Evolutionary conservation across 2,888 invertebrate species (phyloP).

Genomic region (Acronicta psi): DNA sequence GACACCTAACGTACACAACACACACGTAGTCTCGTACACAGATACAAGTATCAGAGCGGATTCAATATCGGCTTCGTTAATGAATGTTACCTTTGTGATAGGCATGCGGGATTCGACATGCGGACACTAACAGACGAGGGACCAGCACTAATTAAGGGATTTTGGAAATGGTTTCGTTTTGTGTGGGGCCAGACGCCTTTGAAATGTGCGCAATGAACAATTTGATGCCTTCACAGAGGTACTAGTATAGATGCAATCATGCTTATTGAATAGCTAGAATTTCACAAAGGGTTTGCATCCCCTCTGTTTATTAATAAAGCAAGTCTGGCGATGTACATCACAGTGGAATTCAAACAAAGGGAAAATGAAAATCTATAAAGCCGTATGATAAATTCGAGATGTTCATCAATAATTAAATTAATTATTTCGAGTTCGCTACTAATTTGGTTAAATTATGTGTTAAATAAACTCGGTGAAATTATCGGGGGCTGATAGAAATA

Average conservation of each 20-base stretch:
- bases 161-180: constrained; percentile 57
- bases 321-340: constrained; percentile 31
- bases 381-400: constrained; percentile 17
- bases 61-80: constrained; percentile 74
- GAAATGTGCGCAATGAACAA: constrained; percentile 48
- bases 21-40: constrained; percentile 10
- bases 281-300: constrained; percentile 45
- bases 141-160: constrained; percentile 63
- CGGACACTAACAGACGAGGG: constrained; percentile 61
- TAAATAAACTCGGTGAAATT: no score
- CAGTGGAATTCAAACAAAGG: constrained; percentile 23
- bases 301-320: constrained; percentile 50
- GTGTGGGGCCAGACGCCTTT: constrained; percentile 44
- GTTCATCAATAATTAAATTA: neutral
- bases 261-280: constrained; percentile 46
- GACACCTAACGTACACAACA: constrained; percentile 55
- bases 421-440: no score
- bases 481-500: no score
- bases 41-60: constrained; percentile 58
- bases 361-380: constrained; percentile 7
- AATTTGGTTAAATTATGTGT: no score
- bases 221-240: constrained; percentile 23
- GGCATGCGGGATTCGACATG: constrained; percentile 61
- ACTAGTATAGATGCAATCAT: constrained; percentile 32
- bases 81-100: constrained; percentile 73